These are phyloP conservation scores for Donacobius atricapilla DNA, from an alignment of 2,113 vertebrate species.

Conservation along the genomic window DNA sequence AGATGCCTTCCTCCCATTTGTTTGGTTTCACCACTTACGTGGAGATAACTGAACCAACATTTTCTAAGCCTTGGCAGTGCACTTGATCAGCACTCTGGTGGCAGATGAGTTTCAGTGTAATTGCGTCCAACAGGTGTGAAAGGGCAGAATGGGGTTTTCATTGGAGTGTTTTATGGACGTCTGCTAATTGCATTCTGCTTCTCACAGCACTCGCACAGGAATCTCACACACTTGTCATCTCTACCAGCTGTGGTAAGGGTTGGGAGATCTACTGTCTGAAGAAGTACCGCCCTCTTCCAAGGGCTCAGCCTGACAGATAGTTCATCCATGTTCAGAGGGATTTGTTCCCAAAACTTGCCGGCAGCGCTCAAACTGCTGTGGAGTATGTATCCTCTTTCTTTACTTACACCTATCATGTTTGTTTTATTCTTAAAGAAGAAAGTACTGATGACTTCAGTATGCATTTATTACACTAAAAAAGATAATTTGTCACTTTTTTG, in stretches of 20 bases:
- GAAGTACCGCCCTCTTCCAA: not conserved
- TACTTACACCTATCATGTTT: not conserved
- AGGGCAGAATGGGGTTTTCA: not conserved
- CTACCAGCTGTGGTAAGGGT: not conserved
- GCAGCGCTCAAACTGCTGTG: not conserved
- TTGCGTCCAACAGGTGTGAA: conserved; percentile 9
- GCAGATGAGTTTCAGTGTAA: not conserved
- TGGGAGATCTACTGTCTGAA: not conserved
- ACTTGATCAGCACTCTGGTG: conserved; percentile 32
- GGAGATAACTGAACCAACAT: not conserved
- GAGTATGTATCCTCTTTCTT: not conserved
- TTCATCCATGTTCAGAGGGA: not conserved
- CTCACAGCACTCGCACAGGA: not conserved
- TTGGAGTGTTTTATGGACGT: not conserved
- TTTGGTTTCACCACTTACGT: not conserved
- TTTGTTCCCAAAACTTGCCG: not conserved
- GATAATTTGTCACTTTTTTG: not conserved
- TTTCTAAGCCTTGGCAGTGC: not conserved
- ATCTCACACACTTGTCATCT: not conserved
- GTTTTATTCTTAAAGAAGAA: not conserved
- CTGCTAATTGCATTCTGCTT: conserved; percentile 38
- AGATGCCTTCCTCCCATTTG: not conserved
- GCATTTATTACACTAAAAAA: not conserved
- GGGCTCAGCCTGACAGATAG: not conserved
- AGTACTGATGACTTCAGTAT: not conserved